A percentile compares a stretch with the other conserved stretches of the same genome.
Conservation (phyloP, 2,797 vertebrate genomes). For the Neopelma chrysocephalum region DNA sequence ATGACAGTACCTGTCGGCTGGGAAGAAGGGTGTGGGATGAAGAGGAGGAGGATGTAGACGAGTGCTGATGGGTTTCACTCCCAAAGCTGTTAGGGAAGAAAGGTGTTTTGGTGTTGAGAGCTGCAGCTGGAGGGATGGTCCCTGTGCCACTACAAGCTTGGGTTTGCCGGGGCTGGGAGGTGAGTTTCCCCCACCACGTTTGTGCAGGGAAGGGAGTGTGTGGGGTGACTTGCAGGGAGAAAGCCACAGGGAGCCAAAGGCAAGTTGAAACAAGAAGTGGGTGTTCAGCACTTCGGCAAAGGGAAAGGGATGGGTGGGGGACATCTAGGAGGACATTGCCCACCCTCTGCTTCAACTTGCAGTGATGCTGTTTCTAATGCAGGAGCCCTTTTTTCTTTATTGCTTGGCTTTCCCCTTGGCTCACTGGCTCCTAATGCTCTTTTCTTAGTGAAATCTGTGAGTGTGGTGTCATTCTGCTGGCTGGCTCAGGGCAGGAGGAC, state of each 20-base stretch:
- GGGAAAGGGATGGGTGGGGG: not conserved
- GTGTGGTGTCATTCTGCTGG: rapidly evolving
- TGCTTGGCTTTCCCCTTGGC: not conserved
- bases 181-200: not conserved
- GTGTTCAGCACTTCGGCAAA: not conserved
- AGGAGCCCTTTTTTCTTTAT: not conserved
- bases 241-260: not conserved
- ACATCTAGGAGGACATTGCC: not conserved
- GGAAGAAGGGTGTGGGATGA: not conserved
- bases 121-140: not conserved
- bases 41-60: not conserved
- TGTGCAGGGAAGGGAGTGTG: not conserved
- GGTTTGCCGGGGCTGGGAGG: not conserved
- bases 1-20: not conserved
- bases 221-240: not conserved
- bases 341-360: not conserved
- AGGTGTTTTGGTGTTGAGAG: not conserved
- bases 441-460: not conserved
- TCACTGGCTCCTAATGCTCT: not conserved
- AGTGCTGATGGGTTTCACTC: not conserved
- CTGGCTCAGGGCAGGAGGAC: not conserved
- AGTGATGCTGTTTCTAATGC: not conserved
- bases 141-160: not conserved
- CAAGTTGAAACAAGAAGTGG: not conserved
- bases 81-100: not conserved